Percentiles rank a stretch among this genome's conserved stretches.
phyloP scores from a whole-genome alignment of 1,140 invertebrate genomes.

The Chironomus striatipennis region DNA sequence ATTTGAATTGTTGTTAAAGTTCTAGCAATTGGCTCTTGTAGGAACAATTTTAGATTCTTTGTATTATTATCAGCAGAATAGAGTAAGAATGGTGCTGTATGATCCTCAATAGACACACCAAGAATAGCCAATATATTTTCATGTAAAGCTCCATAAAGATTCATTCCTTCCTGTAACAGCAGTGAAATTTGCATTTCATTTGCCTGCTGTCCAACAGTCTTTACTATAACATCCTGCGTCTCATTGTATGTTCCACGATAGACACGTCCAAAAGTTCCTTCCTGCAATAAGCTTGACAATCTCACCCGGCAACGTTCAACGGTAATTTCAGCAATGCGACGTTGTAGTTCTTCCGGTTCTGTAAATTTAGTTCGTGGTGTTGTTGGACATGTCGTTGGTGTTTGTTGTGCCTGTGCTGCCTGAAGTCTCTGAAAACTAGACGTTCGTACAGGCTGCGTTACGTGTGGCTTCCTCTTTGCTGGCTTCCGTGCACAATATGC shows the following conservation, averaged over 20 bases:
- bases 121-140: slow-evolving; percentile 75
- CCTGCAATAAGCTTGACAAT: slow-evolving; percentile 64
- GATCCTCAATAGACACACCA: slow-evolving; percentile 72
- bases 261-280: slow-evolving; percentile 85
- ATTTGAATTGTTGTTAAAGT: slow-evolving; percentile 87
- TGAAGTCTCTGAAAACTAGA: slow-evolving; percentile 38
- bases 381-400: slow-evolving; percentile 31
- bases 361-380: slow-evolving; percentile 34
- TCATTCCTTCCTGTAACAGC: slow-evolving; percentile 77
- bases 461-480: slow-evolving; percentile 35
- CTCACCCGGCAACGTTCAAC: slow-evolving; percentile 64
- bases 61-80: slow-evolving; percentile 72
- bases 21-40: slow-evolving; percentile 47
- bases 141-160: slow-evolving; percentile 78
- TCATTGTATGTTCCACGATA: slow-evolving; percentile 71
- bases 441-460: slow-evolving; percentile 37
- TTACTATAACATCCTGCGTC: slow-evolving; percentile 70
- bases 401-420: slow-evolving; percentile 31
- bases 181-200: slow-evolving; percentile 68
- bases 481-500: slow-evolving; percentile 37
- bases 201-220: slow-evolving; percentile 65
- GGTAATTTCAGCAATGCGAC: slow-evolving; percentile 60
- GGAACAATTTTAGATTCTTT: slow-evolving; percentile 80
- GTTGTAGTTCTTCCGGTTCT: slow-evolving; percentile 38
- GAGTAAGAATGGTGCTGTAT: slow-evolving; percentile 73